These are phyloP conservation scores for Poecilia gillii DNA, from an alignment of 2,797 vertebrate species.

Conservation along the genomic window DNA sequence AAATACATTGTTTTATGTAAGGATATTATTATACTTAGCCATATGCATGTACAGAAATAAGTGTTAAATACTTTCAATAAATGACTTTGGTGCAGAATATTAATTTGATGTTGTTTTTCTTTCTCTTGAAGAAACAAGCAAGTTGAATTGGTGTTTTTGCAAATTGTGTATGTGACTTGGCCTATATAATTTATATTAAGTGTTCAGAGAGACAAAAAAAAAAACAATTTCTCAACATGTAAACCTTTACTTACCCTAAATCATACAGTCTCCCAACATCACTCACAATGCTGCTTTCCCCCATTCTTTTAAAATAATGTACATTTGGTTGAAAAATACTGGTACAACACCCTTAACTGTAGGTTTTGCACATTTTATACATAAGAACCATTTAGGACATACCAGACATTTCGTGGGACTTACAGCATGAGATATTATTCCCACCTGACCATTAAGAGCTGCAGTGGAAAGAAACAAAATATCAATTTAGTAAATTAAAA, in stretches of 20 bases:
- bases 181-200: neutral
- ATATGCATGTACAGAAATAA: neutral
- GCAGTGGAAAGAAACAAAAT: too few relatives aligned
- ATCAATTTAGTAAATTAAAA: too few relatives aligned
- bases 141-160: neutral
- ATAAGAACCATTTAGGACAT: neutral
- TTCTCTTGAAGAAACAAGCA: neutral
- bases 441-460: neutral
- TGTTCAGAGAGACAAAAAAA: neutral
- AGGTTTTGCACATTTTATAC: neutral
- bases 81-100: neutral
- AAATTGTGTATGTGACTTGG: neutral
- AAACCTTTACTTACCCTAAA: neutral
- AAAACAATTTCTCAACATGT: neutral
- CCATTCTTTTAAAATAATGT: neutral
- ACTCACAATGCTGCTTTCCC: neutral
- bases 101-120: neutral
- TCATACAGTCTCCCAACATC: neutral
- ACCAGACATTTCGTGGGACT: neutral
- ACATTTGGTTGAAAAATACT: neutral
- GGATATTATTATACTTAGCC: too few relatives aligned
- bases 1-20: neutral
- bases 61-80: neutral
- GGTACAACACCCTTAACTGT: neutral
- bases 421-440: neutral